A percentile compares a stretch with the other conserved stretches of the same genome.
These are phyloP conservation scores for Tragelaphus oryx DNA, from an alignment of 2,797 vertebrate species.

Conservation along the genomic window DNA sequence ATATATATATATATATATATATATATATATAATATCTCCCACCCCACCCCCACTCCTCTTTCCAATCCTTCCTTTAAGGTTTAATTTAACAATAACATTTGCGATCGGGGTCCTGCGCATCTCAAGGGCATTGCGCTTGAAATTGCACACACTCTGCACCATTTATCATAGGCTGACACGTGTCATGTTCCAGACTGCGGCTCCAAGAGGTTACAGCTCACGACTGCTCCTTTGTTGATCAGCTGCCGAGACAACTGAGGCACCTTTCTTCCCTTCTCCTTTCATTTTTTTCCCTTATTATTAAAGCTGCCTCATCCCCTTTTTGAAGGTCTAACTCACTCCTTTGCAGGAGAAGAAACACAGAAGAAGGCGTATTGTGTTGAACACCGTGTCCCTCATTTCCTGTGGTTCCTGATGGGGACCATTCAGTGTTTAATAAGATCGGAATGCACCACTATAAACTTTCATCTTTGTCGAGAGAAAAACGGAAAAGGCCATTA, in stretches of 20 bases:
- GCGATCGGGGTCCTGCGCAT: slow-evolving; percentile 97
- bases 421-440: slow-evolving; percentile 63
- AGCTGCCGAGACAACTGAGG: slow-evolving; percentile 88
- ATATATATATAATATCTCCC: neutral
- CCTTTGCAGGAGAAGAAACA: slow-evolving; percentile 68
- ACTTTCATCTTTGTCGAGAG: slow-evolving; percentile 58
- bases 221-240: slow-evolving; percentile 99
- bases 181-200: slow-evolving; percentile 99
- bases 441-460: slow-evolving; percentile 61
- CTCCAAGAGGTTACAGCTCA: slow-evolving; percentile 98
- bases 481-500: slow-evolving; percentile 53
- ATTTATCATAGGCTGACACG: slow-evolving; percentile 99
- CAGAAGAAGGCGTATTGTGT: slow-evolving; percentile 51
- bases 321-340: slow-evolving; percentile 56
- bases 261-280: slow-evolving; percentile 82
- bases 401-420: slow-evolving; percentile 69
- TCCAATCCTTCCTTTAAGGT: slow-evolving; percentile 93
- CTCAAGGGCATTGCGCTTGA: slow-evolving; percentile 99
- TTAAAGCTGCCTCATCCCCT: slow-evolving; percentile 81
- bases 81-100: slow-evolving; percentile 99
- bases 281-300: slow-evolving; percentile 71
- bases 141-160: slow-evolving; percentile 99
- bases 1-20: neutral
- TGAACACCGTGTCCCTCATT: slow-evolving; percentile 44
- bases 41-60: slow-evolving; percentile 74